Evolutionary conservation across 2,113 vertebrate genomes (phyloP).

Genomic region (Muscicapa adusta): DNA sequence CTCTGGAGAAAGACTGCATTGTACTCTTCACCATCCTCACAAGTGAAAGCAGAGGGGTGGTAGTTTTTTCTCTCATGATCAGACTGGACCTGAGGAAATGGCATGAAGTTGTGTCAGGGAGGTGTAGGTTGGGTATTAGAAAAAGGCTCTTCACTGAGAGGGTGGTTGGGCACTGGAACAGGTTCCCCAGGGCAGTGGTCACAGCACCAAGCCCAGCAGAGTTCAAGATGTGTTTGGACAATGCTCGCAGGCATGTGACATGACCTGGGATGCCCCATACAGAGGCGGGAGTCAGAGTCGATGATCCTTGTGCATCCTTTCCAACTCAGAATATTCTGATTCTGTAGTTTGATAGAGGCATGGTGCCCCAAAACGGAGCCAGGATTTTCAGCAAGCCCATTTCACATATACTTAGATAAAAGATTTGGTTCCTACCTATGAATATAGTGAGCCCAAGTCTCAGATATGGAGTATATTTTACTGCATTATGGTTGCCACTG

Average conservation of each 20-base stretch:
- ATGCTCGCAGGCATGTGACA: neutral
- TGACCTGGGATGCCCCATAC: neutral
- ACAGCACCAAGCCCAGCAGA: neutral
- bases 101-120: neutral
- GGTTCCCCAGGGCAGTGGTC: neutral
- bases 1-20: neutral
- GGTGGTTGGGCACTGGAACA: neutral
- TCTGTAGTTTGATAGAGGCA: neutral
- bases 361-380: neutral
- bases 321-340: neutral
- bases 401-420: neutral
- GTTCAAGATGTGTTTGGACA: neutral
- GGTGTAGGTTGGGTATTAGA: neutral
- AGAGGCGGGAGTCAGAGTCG: neutral
- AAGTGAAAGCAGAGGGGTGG: neutral
- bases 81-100: rapidly evolving
- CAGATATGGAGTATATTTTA: rapidly evolving
- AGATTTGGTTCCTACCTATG: neutral
- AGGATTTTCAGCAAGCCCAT: neutral
- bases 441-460: neutral
- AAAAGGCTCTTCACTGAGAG: neutral
- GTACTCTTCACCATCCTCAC: neutral
- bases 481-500: too few species aligned
- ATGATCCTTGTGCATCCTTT: neutral
- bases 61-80: neutral